Percentiles rank a stretch among this genome's conserved stretches.
Conservation (phyloP, 2,113 vertebrate genomes). For the Noturus placidus region DNA sequence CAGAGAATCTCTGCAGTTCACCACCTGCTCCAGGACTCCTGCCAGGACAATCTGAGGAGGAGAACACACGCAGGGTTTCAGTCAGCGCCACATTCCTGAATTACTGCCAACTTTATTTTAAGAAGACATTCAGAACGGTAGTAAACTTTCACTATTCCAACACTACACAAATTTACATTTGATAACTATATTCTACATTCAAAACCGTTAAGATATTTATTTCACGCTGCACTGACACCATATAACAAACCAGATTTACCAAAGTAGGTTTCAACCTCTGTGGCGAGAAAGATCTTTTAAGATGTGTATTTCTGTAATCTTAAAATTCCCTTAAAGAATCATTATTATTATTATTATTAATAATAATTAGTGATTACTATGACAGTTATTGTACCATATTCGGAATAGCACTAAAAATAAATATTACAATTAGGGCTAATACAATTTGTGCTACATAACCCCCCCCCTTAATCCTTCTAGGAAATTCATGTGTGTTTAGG, state of each 20-base stretch:
- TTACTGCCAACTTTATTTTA: neutral
- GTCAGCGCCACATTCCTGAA: too few species aligned
- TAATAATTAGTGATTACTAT: too few species aligned
- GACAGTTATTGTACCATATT: too few species aligned
- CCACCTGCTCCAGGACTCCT: conserved; percentile 95
- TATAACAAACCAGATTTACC: neutral
- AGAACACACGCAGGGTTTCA: neutral
- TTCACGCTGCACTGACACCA: neutral
- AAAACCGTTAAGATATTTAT: neutral
- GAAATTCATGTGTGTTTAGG: neutral
- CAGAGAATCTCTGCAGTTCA: conserved; percentile 96
- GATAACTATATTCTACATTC: too few species aligned
- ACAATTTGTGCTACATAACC: too few species aligned
- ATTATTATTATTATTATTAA: too few species aligned
- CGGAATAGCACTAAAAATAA: too few species aligned
- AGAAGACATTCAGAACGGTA: neutral
- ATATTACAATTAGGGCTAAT: too few species aligned
- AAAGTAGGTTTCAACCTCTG: neutral
- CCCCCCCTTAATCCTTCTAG: neutral
- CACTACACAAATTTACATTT: neutral
- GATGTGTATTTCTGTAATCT: too few species aligned
- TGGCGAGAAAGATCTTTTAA: too few species aligned
- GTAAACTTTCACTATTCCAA: neutral
- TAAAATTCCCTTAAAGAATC: neutral
- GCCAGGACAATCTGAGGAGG: conserved; percentile 84